Evolutionary conservation across 2,113 vertebrate genomes (phyloP), one percentile per base, ranked within the genome.

Genomic region (Grallaria varia): DNA sequence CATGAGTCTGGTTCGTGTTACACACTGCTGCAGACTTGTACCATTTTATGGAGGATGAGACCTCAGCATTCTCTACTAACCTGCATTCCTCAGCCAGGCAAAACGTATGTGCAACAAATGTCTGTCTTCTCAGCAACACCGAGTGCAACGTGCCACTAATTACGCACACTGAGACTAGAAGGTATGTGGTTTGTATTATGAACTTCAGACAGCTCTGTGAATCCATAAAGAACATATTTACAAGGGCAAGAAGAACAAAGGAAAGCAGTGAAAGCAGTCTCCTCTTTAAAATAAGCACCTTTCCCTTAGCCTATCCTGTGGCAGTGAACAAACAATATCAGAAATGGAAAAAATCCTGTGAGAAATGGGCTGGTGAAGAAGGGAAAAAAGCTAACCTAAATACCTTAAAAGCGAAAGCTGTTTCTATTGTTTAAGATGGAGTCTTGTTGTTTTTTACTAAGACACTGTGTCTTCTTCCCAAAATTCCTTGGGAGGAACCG

Each of bases 101-200:
- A 87, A 69, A 69, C 2, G 2, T 15, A 35, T 4, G 27, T 12
- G 69, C 45, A 69, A 33, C 42, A 66, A 77, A 37, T 1, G 14
- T 50, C 31, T 39, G 14, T 17, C 53, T 80, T 63, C 52, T 81
- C 83, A 88, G 69, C 31, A 90, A 72, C 56, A 92, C 6, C 2
- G 19, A 78, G 10, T 10, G 27, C 60, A 90, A 93, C 63, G 44
- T 50, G 50, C 24, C 80, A 59, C 50, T 67, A 84, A 80, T 45
- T 49, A 83, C 87, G 42, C 33, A 73, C 31, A 8, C 25, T 8
- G 47, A 87, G 14, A 83, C 25, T 69, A 69, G 35, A n/a, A 58
- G 9, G 20, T 14, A 31, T 5, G 27, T 18, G 15, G 47, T 40
- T 58, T 25, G 17, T 25, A 23, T 71, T 75, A 77, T 0, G 0